Evolutionary conservation across 2,888 invertebrate genomes (phyloP).

Genomic region (Hymenopus coronatus): DNA sequence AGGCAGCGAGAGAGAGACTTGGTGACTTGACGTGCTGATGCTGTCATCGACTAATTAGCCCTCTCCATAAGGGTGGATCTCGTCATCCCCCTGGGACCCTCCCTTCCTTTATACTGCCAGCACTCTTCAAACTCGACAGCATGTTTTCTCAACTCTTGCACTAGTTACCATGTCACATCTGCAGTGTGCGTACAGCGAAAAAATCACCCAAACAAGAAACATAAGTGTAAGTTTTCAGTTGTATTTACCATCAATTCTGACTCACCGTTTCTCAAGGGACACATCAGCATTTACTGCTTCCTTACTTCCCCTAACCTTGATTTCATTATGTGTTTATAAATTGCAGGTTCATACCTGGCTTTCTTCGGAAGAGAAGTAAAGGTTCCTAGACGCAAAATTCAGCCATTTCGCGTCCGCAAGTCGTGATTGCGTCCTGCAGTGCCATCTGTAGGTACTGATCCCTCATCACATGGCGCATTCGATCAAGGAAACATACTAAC

Average conservation of each 20-base stretch:
- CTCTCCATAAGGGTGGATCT: background rate
- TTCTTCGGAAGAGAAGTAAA: too few relatives aligned
- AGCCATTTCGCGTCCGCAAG: too few relatives aligned
- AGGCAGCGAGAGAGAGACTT: background rate
- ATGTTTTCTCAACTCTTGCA: background rate
- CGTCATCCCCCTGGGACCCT: background rate
- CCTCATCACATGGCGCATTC: too few relatives aligned
- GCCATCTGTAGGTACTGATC: too few relatives aligned
- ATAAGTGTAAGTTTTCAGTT: too few relatives aligned
- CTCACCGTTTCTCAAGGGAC: background rate
- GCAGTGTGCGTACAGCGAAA: background rate
- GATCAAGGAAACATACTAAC: too few relatives aligned
- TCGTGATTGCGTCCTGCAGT: too few relatives aligned
- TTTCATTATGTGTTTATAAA: too few relatives aligned
- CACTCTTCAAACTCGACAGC: background rate
- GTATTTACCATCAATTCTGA: background rate
- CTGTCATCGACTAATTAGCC: slow-evolving; percentile 17
- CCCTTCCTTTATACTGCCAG: background rate
- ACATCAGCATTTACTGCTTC: too few relatives aligned
- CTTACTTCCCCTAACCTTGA: background rate
- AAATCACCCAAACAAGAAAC: background rate
- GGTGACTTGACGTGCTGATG: slow-evolving; percentile 10
- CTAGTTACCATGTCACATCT: background rate
- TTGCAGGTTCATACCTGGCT: too few relatives aligned
- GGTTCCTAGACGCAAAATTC: too few relatives aligned